Evolutionary conservation across 2,797 vertebrate species (phyloP), one percentile per base, ranked within the genome.

Genomic region (Bovichtus variegatus): DNA sequence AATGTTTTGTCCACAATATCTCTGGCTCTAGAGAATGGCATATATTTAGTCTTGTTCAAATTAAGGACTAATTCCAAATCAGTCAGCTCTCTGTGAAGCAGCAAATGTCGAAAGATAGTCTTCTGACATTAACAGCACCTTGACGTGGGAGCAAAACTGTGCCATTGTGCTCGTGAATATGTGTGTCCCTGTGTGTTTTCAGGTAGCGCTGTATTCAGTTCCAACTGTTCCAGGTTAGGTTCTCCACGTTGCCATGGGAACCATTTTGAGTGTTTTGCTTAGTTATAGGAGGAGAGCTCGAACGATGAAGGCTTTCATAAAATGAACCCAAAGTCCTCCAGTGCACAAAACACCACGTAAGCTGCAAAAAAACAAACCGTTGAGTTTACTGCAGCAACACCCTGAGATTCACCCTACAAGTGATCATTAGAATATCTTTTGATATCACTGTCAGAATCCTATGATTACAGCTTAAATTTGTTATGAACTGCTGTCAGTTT

Each of bases 241-340:
- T 88, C 79, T 73, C 69, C 60, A 41, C 11, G 89, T 95, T 93
- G 78, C 92, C 75, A 87, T 83, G 90, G 93, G 67, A 94, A 95
- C 92, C 84, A 13, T 87, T 88, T 81, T 81, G 73, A 91, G 88
- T 87, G 86, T 89, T 90, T 83, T 84, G 54, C 78, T 78, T 84
- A 76, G 85, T 88, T 83, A 90, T 83, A 76, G 83, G 80, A 80
- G 75, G 60, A 78, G 80, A 80, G 80, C 70, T 81, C 13, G 60
- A 87, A 84, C 3, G 78, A 72, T 76, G 29, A 73, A 79, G 66
- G 80, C 63, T 84, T 86, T 78, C 74, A 80, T 78, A 58, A 76
- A 84, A 78, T 73, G 64, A 78, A 84, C 54, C 61, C 68, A 55
- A 73, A 68, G 78, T 47, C 78, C 74, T 82, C 51, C 60, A 34